A percentile compares a stretch with the other conserved stretches of the same genome.
Evolutionary conservation across 2,797 vertebrate genomes (phyloP).

Genomic region (Zalophus californianus): DNA sequence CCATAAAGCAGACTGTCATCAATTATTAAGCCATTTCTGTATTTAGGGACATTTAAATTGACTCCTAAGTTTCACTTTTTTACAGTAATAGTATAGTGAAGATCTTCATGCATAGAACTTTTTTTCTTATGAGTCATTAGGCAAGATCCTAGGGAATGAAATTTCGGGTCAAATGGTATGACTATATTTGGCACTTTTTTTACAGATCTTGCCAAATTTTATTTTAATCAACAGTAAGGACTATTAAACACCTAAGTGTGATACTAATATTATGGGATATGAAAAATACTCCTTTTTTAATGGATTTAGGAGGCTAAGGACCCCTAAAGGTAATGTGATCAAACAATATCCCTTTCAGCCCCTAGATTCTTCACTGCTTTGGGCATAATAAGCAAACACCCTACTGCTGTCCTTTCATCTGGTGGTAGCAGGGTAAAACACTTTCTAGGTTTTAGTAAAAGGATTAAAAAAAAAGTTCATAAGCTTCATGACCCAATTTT

Average conservation of each 20-base stretch:
- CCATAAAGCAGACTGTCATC: neutral
- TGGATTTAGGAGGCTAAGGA: neutral
- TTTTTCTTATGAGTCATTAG: neutral
- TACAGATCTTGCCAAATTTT: neutral
- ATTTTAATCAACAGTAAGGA: slow-evolving; percentile 9
- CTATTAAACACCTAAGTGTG: neutral
- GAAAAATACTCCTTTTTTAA: slow-evolving; percentile 19
- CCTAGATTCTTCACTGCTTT: neutral
- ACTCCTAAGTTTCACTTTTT: neutral
- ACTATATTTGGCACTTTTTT: slow-evolving; percentile 7
- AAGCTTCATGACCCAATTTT: neutral
- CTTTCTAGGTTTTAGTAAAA: neutral
- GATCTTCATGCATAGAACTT: neutral
- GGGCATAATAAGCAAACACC: neutral
- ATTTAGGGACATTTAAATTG: neutral
- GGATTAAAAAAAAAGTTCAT: neutral
- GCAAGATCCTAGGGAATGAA: neutral
- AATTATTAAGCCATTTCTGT: neutral
- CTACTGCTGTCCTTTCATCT: neutral
- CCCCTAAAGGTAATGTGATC: neutral
- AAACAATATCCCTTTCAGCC: neutral
- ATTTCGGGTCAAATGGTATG: neutral
- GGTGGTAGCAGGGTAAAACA: neutral
- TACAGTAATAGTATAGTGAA: neutral
- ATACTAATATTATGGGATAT: neutral